phyloP scores from a whole-genome alignment of 2,797 vertebrate species.

The Selene dorsalis region DNA sequence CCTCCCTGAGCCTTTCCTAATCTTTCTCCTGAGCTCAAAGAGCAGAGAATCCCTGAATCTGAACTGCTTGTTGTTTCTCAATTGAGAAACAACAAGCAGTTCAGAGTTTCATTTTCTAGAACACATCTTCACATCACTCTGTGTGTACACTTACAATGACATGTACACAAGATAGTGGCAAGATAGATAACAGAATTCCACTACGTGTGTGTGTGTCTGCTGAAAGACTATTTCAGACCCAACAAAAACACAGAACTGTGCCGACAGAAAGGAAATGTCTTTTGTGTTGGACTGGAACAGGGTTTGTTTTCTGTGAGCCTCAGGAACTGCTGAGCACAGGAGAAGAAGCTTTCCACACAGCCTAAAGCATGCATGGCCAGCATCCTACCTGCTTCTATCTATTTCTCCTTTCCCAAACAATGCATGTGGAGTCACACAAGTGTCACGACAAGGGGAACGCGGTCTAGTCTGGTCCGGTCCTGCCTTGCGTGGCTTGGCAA shows the following conservation, averaged over 20 bases:
- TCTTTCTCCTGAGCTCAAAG: conserved; percentile 37
- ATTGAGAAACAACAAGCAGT: no score
- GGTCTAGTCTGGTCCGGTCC: conserved; percentile 46
- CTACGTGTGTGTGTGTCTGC: conserved; percentile 25
- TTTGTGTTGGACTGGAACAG: conserved; percentile 64
- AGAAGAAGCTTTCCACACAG: conserved; percentile 35
- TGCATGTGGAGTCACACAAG: conserved; percentile 45
- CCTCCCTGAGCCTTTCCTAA: conserved; percentile 40
- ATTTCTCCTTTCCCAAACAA: conserved; percentile 51
- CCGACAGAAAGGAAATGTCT: conserved; percentile 65
- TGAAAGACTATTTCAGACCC: conserved; percentile 59
- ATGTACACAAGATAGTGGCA: conserved; percentile 36
- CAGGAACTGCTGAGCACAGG: conserved; percentile 67
- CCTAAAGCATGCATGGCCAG: conserved; percentile 47
- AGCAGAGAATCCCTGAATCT: conserved; percentile 34
- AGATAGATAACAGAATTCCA: conserved; percentile 61
- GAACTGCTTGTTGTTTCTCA: conserved; percentile 54
- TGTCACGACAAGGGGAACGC: conserved; percentile 39
- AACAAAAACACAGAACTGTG: conserved; percentile 60
- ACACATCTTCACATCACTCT: conserved; percentile 46
- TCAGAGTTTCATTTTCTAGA: conserved; percentile 57
- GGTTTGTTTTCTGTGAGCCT: conserved; percentile 64
- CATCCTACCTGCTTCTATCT: conserved; percentile 62
- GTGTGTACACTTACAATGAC: conserved; percentile 47
- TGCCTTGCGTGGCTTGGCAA: conserved; percentile 40